Evolutionary conservation across 1,140 invertebrate genomes (phyloP).

Genomic region (Bombus haemorrhoidalis): DNA sequence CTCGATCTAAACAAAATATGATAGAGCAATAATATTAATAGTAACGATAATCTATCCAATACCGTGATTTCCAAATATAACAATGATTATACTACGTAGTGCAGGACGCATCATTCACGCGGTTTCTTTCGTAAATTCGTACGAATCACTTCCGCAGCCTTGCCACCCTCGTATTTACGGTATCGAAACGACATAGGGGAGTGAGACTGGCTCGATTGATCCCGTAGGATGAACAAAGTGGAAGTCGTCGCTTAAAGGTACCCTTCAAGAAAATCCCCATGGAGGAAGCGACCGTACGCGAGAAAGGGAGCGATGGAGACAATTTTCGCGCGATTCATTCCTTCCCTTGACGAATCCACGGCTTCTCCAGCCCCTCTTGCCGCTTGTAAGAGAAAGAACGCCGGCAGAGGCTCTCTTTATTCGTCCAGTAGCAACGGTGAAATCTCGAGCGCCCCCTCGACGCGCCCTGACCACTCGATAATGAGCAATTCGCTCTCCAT

Average conservation of each 20-base stretch:
- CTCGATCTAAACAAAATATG: no score
- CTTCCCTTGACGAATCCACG: constrained; percentile 42
- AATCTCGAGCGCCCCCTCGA: constrained; percentile 59
- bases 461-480: constrained; percentile 70
- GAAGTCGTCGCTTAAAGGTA: constrained; percentile 14
- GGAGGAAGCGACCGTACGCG: constrained; percentile 25
- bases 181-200: constrained; percentile 39
- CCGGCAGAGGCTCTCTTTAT: constrained; percentile 5
- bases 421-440: constrained; percentile 43
- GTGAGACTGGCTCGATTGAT: constrained; percentile 46
- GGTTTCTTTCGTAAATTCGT: constrained; percentile 61
- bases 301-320: constrained; percentile 34
- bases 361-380: not conserved
- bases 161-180: constrained; percentile 45
- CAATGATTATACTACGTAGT: no score
- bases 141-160: constrained; percentile 70
- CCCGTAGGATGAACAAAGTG: constrained; percentile 32
- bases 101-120: no score
- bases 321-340: constrained; percentile 68
- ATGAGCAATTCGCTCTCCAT: constrained; percentile 78
- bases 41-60: no score
- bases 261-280: constrained; percentile 18
- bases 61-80: no score
- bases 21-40: no score
- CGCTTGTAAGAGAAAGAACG: not conserved